Conservation (phyloP, 2,888 invertebrate genomes). For the Oxytorus armatus region DNA sequence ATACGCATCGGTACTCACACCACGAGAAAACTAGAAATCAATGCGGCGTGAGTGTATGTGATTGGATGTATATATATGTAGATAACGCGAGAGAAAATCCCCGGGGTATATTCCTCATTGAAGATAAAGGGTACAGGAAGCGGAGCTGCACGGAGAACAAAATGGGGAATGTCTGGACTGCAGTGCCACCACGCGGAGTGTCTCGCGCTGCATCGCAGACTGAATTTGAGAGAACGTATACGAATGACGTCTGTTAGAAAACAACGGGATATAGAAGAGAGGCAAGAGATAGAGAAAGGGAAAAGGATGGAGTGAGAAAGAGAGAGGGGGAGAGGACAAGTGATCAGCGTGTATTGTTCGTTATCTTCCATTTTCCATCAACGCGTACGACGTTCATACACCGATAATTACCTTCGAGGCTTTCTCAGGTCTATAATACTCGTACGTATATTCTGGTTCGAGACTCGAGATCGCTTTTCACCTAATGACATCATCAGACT, state of each 20-base stretch:
- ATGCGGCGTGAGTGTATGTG: slow-evolving; percentile 36
- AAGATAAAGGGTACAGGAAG: slow-evolving; percentile 52
- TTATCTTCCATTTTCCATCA: slow-evolving; percentile 75
- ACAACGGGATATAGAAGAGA: slow-evolving; percentile 26
- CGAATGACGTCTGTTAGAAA: slow-evolving; percentile 54
- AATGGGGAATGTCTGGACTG: slow-evolving; percentile 39
- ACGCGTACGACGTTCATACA: slow-evolving; percentile 68
- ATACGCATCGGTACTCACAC: neutral
- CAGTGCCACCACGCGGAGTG: slow-evolving; percentile 36
- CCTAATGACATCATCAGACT: neutral
- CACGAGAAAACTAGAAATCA: slow-evolving; percentile 32
- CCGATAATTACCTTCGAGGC: slow-evolving; percentile 79
- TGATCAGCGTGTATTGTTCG: slow-evolving; percentile 77
- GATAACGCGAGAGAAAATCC: slow-evolving; percentile 43
- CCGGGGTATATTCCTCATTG: slow-evolving; percentile 51
- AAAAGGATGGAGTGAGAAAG: slow-evolving; percentile 51
- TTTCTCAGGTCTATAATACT: slow-evolving; percentile 9
- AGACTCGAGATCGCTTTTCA: neutral
- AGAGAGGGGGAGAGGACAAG: slow-evolving; percentile 56
- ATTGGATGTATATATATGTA: neutral
- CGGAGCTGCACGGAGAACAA: slow-evolving; percentile 8
- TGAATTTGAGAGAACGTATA: slow-evolving; percentile 50
- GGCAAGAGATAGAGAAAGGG: slow-evolving; percentile 44
- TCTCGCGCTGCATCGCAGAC: slow-evolving; percentile 36
- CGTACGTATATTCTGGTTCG: slow-evolving; percentile 4